Percentiles rank a stretch among this genome's conserved stretches.
Conservation (phyloP, 1,140 invertebrate species). For the Arion vulgaris region DNA sequence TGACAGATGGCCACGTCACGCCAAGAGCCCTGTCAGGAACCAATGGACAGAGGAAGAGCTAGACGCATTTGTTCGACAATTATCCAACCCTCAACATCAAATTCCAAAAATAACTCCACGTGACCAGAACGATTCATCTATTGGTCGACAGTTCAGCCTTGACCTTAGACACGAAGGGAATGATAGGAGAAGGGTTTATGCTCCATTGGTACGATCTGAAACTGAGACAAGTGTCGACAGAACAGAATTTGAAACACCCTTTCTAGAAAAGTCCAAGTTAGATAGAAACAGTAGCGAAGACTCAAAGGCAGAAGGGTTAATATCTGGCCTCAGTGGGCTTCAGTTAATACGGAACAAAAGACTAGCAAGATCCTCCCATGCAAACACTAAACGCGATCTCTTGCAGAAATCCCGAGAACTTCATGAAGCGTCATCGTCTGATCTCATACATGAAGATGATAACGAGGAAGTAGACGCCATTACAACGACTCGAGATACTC, state of each 20-base stretch:
- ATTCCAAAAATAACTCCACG: constrained; percentile 2
- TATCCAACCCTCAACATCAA: constrained; percentile 45
- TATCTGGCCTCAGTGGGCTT: constrained; percentile 15
- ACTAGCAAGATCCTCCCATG: constrained; percentile 4
- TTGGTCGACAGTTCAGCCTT: neutral
- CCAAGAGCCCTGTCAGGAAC: neutral
- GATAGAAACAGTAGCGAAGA: neutral
- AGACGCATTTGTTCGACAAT: constrained; percentile 40
- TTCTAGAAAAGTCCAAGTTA: neutral
- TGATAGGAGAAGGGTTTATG: neutral
- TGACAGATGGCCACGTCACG: constrained; percentile 24
- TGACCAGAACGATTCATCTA: neutral
- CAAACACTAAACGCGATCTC: neutral
- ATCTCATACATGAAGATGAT: neutral
- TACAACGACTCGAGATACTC: neutral
- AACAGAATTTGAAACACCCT: neutral
- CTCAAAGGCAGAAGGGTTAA: neutral
- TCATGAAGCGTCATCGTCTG: neutral
- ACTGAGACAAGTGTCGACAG: neutral
- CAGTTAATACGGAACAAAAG: constrained; percentile 25
- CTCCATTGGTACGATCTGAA: neutral
- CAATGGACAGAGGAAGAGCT: constrained; percentile 40
- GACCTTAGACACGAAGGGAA: neutral
- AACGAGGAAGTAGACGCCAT: neutral
- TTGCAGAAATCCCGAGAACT: constrained; percentile 8